phyloP scores from a whole-genome alignment of 64 coral and sea anemone genomes.

The Exaiptasia diaphana region DNA sequence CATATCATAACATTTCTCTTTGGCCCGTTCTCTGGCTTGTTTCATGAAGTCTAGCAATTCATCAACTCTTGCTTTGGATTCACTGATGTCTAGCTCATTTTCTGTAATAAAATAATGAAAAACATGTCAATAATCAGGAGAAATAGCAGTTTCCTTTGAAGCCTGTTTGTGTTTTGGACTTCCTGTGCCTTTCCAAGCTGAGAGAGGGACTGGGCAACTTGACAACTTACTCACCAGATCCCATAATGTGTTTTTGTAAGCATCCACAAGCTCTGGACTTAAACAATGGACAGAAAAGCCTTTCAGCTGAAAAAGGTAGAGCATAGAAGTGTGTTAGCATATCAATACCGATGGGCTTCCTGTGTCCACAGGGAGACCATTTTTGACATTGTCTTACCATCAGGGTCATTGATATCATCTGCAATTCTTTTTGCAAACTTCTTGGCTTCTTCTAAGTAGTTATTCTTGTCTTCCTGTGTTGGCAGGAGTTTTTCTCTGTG shows the following conservation, averaged over 20 bases:
- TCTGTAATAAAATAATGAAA: too few species aligned
- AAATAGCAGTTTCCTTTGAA: too few species aligned
- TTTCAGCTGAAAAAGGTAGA: slow-evolving; percentile 41
- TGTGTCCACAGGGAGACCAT: too few species aligned
- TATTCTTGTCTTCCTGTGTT: slow-evolving; percentile 82
- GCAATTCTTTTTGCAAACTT: slow-evolving; percentile 82
- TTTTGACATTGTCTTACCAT: too few species aligned
- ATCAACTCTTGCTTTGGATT: slow-evolving; percentile 64
- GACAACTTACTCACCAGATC: too few species aligned
- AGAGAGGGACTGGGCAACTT: too few species aligned
- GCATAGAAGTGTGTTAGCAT: too few species aligned
- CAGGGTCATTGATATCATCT: slow-evolving; percentile 80
- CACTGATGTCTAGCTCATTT: slow-evolving; percentile 80
- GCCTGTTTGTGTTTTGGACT: too few species aligned
- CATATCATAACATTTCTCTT: slow-evolving; percentile 89
- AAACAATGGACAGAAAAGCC: slow-evolving; percentile 73
- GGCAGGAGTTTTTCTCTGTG: slow-evolving; percentile 39
- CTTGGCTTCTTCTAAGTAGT: slow-evolving; percentile 78
- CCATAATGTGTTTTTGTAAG: slow-evolving; percentile 91
- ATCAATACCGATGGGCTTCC: too few species aligned
- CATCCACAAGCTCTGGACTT: slow-evolving; percentile 87
- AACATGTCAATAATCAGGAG: too few species aligned
- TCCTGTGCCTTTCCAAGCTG: too few species aligned
- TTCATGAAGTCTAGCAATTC: slow-evolving; percentile 80
- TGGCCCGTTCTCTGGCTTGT: slow-evolving; percentile 74